A percentile compares a stretch with the other conserved stretches of the same genome.
Evolutionary conservation across 2,797 vertebrate species (phyloP).

Genomic region (Sebastes taczanowskii): DNA sequence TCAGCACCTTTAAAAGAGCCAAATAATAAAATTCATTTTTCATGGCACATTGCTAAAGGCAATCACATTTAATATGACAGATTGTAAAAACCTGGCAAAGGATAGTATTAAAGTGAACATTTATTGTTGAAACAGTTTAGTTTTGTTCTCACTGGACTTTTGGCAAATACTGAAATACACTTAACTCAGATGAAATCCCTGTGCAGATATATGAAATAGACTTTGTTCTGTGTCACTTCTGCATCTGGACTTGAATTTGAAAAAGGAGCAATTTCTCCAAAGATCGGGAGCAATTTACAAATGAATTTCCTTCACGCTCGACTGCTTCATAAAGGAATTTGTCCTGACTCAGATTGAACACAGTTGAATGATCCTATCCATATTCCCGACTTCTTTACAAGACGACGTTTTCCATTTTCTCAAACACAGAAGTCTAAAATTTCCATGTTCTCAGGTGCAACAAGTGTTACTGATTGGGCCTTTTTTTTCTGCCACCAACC

Average conservation of each 20-base stretch:
- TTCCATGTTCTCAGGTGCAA: slow-evolving; percentile 83
- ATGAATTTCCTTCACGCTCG: slow-evolving; percentile 78
- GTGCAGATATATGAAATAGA: slow-evolving; percentile 20
- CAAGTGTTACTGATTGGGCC: slow-evolving; percentile 82
- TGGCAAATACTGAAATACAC: slow-evolving; percentile 6
- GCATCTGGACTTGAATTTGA: slow-evolving; percentile 58
- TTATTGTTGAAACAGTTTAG: not conserved
- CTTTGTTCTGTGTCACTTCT: slow-evolving; percentile 46
- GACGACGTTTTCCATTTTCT: slow-evolving; percentile 78
- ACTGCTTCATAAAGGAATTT: slow-evolving; percentile 79
- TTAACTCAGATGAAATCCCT: slow-evolving; percentile 9
- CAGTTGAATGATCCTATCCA: slow-evolving; percentile 83
- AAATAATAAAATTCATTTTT: not conserved
- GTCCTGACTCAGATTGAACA: slow-evolving; percentile 83
- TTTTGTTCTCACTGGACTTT: not conserved
- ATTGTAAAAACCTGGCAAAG: not conserved
- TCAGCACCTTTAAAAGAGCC: not conserved
- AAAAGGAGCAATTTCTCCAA: slow-evolving; percentile 61
- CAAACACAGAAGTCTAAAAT: slow-evolving; percentile 72
- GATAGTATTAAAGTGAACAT: too few relatives aligned
- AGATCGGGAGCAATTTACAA: slow-evolving; percentile 79
- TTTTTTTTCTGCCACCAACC: slow-evolving; percentile 61
- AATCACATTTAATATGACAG: not conserved
- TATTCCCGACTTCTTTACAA: slow-evolving; percentile 79
- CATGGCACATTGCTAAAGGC: not conserved